A percentile compares a stretch with the other conserved stretches of the same genome.
phyloP scores from a whole-genome alignment of 2,888 invertebrate species.

The Leptogaster cylindrica region DNA sequence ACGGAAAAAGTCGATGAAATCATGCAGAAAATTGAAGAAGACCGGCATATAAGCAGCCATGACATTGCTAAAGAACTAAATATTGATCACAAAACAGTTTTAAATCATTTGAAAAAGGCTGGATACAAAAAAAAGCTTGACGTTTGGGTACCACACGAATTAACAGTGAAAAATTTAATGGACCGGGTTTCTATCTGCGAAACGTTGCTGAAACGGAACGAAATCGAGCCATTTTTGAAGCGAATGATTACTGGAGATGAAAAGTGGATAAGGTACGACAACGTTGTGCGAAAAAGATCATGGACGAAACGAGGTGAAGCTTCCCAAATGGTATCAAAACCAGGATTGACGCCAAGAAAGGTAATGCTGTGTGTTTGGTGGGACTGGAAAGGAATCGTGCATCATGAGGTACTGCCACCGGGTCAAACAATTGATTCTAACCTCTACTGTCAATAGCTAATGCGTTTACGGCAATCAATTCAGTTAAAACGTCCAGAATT shows the following conservation, averaged over 20 bases:
- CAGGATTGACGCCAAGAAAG: conserved; percentile 44
- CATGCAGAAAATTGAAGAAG: conserved; percentile 1
- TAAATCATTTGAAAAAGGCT: conserved; percentile 28
- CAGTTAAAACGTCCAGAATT: conserved; percentile 25
- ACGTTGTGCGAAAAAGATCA: conserved; percentile 38
- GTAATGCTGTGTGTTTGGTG: conserved; percentile 22
- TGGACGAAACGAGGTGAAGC: conserved; percentile 44
- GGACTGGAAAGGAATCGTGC: not conserved
- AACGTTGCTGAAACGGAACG: conserved; percentile 45
- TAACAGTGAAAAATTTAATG: not conserved
- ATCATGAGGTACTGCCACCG: conserved; percentile 1
- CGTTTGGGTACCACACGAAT: conserved; percentile 15
- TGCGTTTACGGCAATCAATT: conserved; percentile 32
- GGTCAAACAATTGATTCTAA: conserved; percentile 20
- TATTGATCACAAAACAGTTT: conserved; percentile 21
- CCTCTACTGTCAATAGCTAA: conserved; percentile 44
- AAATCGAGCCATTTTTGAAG: conserved; percentile 49
- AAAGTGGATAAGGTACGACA: conserved; percentile 48
- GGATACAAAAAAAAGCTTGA: conserved; percentile 23
- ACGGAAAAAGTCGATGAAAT: conserved; percentile 20
- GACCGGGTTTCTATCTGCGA: conserved; percentile 43
- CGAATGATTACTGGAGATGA: conserved; percentile 48
- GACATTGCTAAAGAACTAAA: not conserved
- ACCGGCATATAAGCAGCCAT: conserved; percentile 28
- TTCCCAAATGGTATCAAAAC: conserved; percentile 44